Conservation (phyloP, 2,113 vertebrate genomes). For the Pseudorhombus dupliciocellatus region DNA sequence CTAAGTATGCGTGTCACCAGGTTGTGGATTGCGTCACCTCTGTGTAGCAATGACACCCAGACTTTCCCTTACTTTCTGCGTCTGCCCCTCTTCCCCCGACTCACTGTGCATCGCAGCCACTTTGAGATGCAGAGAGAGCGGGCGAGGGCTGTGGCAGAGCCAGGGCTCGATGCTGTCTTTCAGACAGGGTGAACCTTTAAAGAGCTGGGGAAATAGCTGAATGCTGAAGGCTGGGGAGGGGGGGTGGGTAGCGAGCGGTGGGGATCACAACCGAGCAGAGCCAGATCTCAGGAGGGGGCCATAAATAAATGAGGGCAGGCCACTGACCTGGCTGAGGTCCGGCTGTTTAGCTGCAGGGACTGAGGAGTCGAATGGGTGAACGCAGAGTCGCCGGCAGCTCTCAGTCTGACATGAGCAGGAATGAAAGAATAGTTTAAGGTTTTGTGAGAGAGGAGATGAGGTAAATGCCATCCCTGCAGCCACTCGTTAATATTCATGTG, state of each 20-base stretch:
- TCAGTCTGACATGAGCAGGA: slow-evolving; percentile 17
- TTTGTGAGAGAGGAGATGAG: slow-evolving; percentile 4
- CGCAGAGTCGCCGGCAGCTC: background rate
- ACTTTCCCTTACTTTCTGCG: slow-evolving; percentile 1
- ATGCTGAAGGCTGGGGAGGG: slow-evolving; percentile 17
- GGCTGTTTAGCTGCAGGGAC: slow-evolving; percentile 27
- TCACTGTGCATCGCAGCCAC: slow-evolving; percentile 34
- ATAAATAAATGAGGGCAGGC: slow-evolving; percentile 65
- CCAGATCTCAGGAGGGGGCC: slow-evolving; percentile 39
- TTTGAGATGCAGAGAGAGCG: slow-evolving; percentile 72
- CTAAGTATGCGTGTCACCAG: background rate
- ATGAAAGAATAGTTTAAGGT: slow-evolving; percentile 13
- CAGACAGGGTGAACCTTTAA: slow-evolving; percentile 67
- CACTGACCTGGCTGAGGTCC: slow-evolving; percentile 37
- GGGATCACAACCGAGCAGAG: slow-evolving; percentile 43
- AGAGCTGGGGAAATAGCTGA: slow-evolving; percentile 50
- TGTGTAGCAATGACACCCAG: slow-evolving; percentile 8
- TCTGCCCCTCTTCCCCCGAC: background rate
- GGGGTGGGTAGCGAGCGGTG: slow-evolving; percentile 27
- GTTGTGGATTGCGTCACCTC: slow-evolving; percentile 15
- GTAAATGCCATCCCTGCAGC: background rate
- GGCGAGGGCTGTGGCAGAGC: slow-evolving; percentile 46
- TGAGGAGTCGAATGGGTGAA: slow-evolving; percentile 10
- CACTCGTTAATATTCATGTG: slow-evolving; percentile 43
- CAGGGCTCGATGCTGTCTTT: slow-evolving; percentile 63